Evolutionary conservation across 1,140 invertebrate species (phyloP).

Genomic region (Paraescarpia echinospica): DNA sequence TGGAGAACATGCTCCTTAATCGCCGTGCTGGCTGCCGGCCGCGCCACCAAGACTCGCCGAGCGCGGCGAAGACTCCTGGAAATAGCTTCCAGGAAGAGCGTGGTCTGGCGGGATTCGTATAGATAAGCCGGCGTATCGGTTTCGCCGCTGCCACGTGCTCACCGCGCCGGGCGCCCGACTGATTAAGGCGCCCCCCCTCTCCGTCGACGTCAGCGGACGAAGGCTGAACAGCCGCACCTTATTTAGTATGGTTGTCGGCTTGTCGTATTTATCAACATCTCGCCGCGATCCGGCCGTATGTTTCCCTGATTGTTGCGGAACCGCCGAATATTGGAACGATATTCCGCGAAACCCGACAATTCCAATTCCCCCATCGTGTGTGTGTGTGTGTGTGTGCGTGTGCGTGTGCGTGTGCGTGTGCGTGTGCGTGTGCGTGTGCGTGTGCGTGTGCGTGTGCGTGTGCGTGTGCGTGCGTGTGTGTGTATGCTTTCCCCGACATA

Average conservation of each 20-base stretch:
- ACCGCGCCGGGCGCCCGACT: neutral
- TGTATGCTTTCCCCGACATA: neutral
- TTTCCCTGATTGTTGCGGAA: neutral
- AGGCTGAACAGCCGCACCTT: neutral
- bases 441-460: no score
- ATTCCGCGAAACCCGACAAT: neutral
- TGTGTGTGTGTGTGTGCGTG: no score
- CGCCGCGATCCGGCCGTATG: neutral
- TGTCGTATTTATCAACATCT: conserved; percentile 1
- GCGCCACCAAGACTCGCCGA: neutral
- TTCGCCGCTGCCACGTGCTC: neutral
- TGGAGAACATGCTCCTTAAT: neutral
- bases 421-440: no score
- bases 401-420: no score
- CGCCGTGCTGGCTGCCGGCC: no score
- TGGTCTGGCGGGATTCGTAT: neutral
- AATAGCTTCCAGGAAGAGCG: conserved; percentile 3
- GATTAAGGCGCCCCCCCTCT: neutral
- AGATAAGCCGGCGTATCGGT: neutral
- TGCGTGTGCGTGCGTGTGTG: no score
- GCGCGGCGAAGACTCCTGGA: neutral
- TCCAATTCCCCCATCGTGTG: neutral
- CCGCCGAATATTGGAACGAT: neutral
- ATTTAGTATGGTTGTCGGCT: neutral
- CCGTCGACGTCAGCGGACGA: neutral